Base-by-base conservation (phyloP, 2,113 vertebrate species). In the Rhizomys pruinosus region DNA sequence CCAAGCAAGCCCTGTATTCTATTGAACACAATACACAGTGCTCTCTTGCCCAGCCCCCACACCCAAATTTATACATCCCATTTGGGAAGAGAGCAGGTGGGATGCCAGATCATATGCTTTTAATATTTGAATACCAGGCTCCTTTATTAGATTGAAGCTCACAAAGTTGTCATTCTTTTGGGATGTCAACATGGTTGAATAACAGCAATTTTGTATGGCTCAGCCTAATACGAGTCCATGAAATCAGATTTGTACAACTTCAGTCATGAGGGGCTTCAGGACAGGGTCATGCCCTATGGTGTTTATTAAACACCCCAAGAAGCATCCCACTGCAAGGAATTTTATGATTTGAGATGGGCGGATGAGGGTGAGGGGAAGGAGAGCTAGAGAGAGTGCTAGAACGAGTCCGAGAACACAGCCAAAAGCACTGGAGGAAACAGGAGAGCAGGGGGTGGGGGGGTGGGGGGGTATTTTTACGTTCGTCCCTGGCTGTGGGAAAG, bases 31-130 rank as follows among this genome's bases (percentile, higher is more conserved):
- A 19, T 32, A 32, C 44, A 71, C 13, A 32, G 3, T 2, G 6
- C 9, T 47, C 4, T 52, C 12, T 22, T n/a, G 16, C 52, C 47
- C 44, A 0, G 5, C 0, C 4, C n/a, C 79, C 39, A 55, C 25
- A 44, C 76, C 59, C 78, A 69, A 87, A 72, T 61, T 64, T 80
- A 32, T 84, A 61, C 25, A 4, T 61, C 32, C 52, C 61, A 13
- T 71, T 94, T 72, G 74, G 85, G 32, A 87, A 91, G 42, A 95
- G 61, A 82, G 81, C 87, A 94, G 95, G 88, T 96, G 90, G 95
- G 73, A 93, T 94, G 77, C 69, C 52, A 81, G 85, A 68, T 72
- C 42, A 93, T 89, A 69, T 37, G 55, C 77, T 88, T 96, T 94
- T 89, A 77, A 73, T 92, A 95, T 93, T 59, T 84, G 82, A 80